Conservation (phyloP, 1,140 invertebrate genomes). For the Agraylea sexmaculata region DNA sequence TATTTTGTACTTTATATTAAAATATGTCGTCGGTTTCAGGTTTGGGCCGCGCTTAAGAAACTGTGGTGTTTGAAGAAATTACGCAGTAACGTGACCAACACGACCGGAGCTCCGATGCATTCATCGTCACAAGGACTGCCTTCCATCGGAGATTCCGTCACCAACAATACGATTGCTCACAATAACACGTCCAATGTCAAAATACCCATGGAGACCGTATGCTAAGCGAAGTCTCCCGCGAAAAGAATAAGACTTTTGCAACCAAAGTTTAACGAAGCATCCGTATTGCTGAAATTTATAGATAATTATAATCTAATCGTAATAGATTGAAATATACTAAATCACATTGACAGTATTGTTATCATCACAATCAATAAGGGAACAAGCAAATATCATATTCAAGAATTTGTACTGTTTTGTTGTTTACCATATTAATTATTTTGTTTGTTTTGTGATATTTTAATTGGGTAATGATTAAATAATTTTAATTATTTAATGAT, state of each 20-base stretch:
- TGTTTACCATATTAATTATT: too few species aligned
- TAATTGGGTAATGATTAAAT: too few species aligned
- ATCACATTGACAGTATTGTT: too few species aligned
- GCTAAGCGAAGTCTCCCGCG: constrained; percentile 25
- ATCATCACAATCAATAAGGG: too few species aligned
- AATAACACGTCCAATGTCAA: constrained; percentile 28
- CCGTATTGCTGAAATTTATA: too few species aligned
- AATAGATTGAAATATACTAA: too few species aligned
- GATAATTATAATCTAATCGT: too few species aligned
- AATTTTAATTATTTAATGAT: too few species aligned
- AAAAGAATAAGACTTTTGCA: constrained; percentile 17
- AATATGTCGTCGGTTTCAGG: constrained; percentile 26
- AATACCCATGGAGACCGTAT: constrained; percentile 42
- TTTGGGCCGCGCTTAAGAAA: constrained; percentile 54
- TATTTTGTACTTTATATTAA: constrained; percentile 5
- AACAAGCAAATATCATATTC: too few species aligned
- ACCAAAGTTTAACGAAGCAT: constrained; percentile 19
- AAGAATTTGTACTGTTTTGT: too few species aligned
- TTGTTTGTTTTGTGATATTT: too few species aligned
- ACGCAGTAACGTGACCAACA: constrained; percentile 42
- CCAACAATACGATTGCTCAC: constrained; percentile 58
- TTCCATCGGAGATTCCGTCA: constrained; percentile 61
- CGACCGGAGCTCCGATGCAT: constrained; percentile 43
- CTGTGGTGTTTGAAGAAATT: constrained; percentile 48
- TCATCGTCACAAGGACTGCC: constrained; percentile 64